Evolutionary conservation across 2,113 vertebrate species (phyloP), one percentile per base, ranked within the genome.

Genomic region (Pundamilia nyererei): DNA sequence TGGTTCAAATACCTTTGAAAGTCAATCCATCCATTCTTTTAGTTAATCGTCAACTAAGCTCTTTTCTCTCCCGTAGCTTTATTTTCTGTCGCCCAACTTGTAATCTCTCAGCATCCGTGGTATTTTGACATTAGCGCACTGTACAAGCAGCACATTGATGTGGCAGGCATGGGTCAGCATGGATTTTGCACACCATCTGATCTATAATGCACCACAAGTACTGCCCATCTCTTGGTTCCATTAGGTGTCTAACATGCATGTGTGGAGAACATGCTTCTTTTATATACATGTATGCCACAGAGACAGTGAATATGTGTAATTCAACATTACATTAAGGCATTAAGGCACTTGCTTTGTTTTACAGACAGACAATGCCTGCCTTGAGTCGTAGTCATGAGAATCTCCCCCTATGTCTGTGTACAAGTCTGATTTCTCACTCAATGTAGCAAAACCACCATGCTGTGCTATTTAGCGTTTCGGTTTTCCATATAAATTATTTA

Each of bases 171-270:
- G 17, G 79, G 82, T 84, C 80, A 55, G 45, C 83, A 62, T 45
- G 60, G 54, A 77, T 84, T 83, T 86, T 85, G 35, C 60, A 87
- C 19, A 86, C 77, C 80, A 75, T 87, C 89, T 88, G 80, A 89
- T 93, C 65, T 55, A 56, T 56, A 60, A 31, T 75, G 75, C 85
- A 83, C 80, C 84, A 84, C 42, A 87, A 24, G 77, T 87, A 56
- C 82, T 47, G 40, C 84, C 35, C 86, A 55, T 84, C 86, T 90
- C 81, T 80, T 84, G 82, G 45, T 60, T 91, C 86, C 89, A 91
- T 93, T 90, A 89, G 80, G 11, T 79, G 72, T 51, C 85, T 38
- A 42, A 13, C 42, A 26, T 72, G 54, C 54, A 79, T 82, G 31
- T 56, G 26, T 77, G 21, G 84, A 85, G 21, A 90, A 15, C 47